Percentiles rank a stretch among this genome's conserved stretches.
These are phyloP conservation scores for Anastrepha ludens DNA, from an alignment of 1,140 invertebrate genomes.

Conservation along the genomic window DNA sequence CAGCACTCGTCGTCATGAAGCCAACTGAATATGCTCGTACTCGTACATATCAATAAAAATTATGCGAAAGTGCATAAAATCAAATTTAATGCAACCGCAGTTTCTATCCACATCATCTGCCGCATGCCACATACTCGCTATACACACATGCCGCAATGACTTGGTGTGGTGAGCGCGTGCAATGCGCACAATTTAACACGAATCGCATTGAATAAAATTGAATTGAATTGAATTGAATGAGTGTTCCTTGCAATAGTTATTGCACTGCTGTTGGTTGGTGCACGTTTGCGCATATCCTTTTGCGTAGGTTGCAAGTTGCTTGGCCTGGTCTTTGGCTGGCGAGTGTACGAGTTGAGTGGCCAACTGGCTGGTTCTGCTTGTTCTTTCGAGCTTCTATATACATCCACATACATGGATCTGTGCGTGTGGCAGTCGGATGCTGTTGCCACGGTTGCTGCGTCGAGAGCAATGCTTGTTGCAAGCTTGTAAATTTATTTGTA, in stretches of 20 bases:
- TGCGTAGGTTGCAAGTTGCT: conserved; percentile 48
- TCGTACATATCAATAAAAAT: not conserved
- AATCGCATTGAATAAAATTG: conserved; percentile 35
- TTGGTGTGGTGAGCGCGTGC: conserved; percentile 28
- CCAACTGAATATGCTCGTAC: not conserved
- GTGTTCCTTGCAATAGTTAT: conserved; percentile 1
- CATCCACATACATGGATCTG: not conserved
- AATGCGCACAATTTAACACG: conserved; percentile 50
- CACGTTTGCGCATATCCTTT: conserved; percentile 38
- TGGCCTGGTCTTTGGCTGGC: not conserved
- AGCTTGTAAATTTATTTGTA: conserved; percentile 65
- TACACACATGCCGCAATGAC: not conserved
- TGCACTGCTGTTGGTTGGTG: not conserved
- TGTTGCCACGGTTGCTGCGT: not conserved
- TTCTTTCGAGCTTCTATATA: not conserved
- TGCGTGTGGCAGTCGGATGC: not conserved
- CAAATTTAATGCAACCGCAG: conserved; percentile 1
- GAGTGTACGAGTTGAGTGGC: not conserved
- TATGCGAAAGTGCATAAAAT: conserved; percentile 26
- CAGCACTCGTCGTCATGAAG: not conserved
- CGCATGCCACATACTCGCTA: conserved; percentile 8
- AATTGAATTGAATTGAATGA: conserved; percentile 38
- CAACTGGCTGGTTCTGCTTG: not conserved
- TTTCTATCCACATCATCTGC: not conserved
- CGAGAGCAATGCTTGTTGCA: conserved; percentile 32